Conservation (phyloP, 2,888 invertebrate species). For the Pyrochroa serraticornis region DNA sequence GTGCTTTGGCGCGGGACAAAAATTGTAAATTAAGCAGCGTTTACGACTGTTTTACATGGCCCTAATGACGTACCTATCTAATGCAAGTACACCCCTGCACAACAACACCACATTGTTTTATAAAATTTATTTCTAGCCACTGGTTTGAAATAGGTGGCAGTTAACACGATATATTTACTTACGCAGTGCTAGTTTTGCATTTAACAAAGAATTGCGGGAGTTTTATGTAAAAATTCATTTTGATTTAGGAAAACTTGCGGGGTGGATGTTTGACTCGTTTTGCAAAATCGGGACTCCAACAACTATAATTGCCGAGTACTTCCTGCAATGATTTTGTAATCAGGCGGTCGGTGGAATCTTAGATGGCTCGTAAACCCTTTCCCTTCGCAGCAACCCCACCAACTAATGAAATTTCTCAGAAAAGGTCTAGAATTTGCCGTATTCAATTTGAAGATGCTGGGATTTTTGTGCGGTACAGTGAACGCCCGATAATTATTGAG, state of each 20-base stretch:
- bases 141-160: too few relatives aligned
- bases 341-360: constrained; percentile 47
- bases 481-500: not conserved
- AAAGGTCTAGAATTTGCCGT: constrained; percentile 39
- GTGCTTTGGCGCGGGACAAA: constrained; percentile 28
- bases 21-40: constrained; percentile 31
- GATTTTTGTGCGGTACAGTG: constrained; percentile 36
- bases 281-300: constrained; percentile 16
- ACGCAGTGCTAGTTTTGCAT: too few relatives aligned
- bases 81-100: constrained; percentile 1
- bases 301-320: constrained; percentile 44
- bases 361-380: constrained; percentile 47
- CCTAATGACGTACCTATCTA: constrained; percentile 14
- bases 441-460: constrained; percentile 38
- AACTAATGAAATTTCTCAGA: constrained; percentile 46
- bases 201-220: too few relatives aligned
- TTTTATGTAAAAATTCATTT: not conserved
- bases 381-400: constrained; percentile 32
- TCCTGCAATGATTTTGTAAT: constrained; percentile 52
- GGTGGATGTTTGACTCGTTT: not conserved
- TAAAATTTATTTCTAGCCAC: constrained; percentile 5
- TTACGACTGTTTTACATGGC: constrained; percentile 32
- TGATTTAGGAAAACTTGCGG: not conserved
- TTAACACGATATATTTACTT: too few relatives aligned
- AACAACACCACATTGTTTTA: constrained; percentile 10